phyloP scores from a whole-genome alignment of 2,797 vertebrate species.

The Danio tinwini region DNA sequence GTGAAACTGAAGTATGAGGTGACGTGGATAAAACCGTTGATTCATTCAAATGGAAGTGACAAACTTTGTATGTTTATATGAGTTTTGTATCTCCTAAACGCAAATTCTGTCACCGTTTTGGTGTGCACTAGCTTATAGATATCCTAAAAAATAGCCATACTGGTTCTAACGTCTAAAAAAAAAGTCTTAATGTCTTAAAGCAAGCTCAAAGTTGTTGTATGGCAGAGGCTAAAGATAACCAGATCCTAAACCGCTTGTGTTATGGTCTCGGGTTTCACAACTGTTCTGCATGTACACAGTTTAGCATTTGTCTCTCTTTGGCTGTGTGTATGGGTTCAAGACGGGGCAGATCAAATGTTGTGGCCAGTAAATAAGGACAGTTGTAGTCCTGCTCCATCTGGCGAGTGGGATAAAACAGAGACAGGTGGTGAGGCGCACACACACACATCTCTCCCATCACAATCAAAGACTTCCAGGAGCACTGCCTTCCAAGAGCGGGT shows the following conservation, averaged over 20 bases:
- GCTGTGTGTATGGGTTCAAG: conserved; percentile 1
- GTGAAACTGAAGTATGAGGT: no score
- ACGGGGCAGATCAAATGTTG: conserved; percentile 39
- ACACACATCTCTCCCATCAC: conserved; percentile 13
- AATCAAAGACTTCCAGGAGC: conserved; percentile 35
- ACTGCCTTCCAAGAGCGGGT: conserved; percentile 40
- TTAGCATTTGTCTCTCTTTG: neutral
- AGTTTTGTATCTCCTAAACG: no score
- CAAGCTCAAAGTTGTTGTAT: conserved; percentile 2
- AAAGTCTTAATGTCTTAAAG: no score
- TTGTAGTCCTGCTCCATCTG: conserved; percentile 54
- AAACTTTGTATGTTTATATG: no score
- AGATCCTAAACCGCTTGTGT: conserved; percentile 28
- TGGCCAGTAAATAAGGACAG: conserved; percentile 24
- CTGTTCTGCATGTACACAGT: conserved; percentile 1
- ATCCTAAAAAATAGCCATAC: no score
- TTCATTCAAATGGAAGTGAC: no score
- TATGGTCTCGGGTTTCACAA: conserved; percentile 40
- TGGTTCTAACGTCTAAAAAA: no score
- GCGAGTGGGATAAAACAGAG: conserved; percentile 53
- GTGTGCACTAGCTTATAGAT: no score
- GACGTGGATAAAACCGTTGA: no score
- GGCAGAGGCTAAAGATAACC: conserved; percentile 17
- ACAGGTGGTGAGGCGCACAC: conserved; percentile 62
- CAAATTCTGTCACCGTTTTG: no score